Conservation (phyloP, 2,113 vertebrate genomes). For the Pseudois nayaur region DNA sequence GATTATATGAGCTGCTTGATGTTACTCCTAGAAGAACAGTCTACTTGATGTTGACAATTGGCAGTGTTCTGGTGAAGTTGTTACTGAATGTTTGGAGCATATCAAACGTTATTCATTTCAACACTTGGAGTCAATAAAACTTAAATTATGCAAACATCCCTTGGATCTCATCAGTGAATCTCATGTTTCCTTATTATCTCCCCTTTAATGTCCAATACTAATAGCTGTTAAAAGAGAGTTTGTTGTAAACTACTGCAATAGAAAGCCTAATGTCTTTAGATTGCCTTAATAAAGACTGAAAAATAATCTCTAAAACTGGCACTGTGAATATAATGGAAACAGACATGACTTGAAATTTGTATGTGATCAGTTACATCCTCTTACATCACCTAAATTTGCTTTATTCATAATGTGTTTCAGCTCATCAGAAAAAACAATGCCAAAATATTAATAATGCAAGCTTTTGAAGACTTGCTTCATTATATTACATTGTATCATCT, state of each 20-base stretch:
- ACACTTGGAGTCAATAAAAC: slow-evolving; percentile 47
- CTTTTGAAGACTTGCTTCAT: slow-evolving; percentile 47
- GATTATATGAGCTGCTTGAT: not conserved
- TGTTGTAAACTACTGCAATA: not conserved
- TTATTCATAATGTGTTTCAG: slow-evolving; percentile 48
- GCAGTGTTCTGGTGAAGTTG: not conserved
- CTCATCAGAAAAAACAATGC: slow-evolving; percentile 7
- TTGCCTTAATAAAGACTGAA: slow-evolving; percentile 31
- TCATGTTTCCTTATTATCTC: slow-evolving; percentile 33
- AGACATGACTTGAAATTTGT: slow-evolving; percentile 36
- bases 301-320: not conserved
- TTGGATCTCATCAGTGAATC: slow-evolving; percentile 8
- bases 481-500: slow-evolving; percentile 28
- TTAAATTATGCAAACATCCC: slow-evolving; percentile 21
- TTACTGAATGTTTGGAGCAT: not conserved
- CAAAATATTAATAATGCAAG: slow-evolving; percentile 32
- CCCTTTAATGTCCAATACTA: slow-evolving; percentile 37
- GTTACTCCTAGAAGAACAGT: not conserved
- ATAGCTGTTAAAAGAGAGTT: slow-evolving; percentile 16
- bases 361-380: slow-evolving; percentile 40
- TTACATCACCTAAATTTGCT: slow-evolving; percentile 36
- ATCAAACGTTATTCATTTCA: slow-evolving; percentile 16
- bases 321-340: slow-evolving; percentile 24
- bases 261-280: not conserved
- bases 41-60: not conserved